Evolutionary conservation across 2,797 vertebrate species (phyloP).

Genomic region (Coccyzus lansbergi): DNA sequence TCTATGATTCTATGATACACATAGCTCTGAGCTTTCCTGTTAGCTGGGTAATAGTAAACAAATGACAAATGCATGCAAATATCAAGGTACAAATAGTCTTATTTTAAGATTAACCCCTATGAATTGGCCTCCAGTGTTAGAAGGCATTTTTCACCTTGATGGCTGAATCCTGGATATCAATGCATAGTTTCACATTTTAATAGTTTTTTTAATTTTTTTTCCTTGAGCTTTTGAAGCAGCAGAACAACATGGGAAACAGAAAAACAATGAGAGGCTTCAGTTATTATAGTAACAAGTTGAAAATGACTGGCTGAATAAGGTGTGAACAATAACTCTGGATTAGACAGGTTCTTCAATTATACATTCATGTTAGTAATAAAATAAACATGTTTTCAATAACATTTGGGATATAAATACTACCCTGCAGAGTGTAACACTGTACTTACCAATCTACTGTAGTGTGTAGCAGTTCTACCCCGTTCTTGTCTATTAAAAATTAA

Average conservation of each 20-base stretch:
- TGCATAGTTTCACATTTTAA: not conserved
- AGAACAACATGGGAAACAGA: conserved; percentile 15
- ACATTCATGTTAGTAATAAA: conserved; percentile 76
- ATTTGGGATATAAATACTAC: conserved; percentile 72
- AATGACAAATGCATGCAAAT: not conserved
- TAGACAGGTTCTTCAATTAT: conserved; percentile 79
- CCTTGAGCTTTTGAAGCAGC: not conserved
- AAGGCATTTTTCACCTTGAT: not conserved
- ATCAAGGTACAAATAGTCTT: not conserved
- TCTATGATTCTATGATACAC: no score
- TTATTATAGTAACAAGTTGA: conserved; percentile 40
- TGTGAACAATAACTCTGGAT: conserved; percentile 69
- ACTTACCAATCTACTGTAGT: conserved; percentile 63
- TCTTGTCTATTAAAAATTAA: conserved; percentile 83
- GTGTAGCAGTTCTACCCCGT: conserved; percentile 60
- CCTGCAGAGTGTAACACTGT: conserved; percentile 44
- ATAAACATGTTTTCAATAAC: conserved; percentile 73
- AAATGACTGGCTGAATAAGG: conserved; percentile 58
- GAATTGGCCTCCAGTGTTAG: not conserved
- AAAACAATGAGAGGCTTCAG: conserved; percentile 8
- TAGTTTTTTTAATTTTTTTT: not conserved
- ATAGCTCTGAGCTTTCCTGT: conserved; percentile 5
- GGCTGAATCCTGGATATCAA: conserved; percentile 29
- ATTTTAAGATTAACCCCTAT: conserved; percentile 26
- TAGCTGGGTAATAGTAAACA: conserved; percentile 19